Conservation (phyloP, 2,888 invertebrate species). For the Tineola bisselliella region DNA sequence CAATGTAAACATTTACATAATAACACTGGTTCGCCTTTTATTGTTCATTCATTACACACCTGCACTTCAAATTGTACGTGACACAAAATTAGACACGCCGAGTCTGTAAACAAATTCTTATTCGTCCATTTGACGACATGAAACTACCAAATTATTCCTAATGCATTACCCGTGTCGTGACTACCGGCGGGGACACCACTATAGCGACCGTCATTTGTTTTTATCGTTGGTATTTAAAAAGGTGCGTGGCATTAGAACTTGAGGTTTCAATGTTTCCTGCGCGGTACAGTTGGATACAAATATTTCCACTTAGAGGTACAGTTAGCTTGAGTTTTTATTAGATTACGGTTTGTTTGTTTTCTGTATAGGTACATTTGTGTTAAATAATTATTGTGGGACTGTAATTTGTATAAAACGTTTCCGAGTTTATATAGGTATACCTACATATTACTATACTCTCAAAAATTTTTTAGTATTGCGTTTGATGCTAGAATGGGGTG, state of each 20-base stretch:
- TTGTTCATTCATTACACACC: not conserved
- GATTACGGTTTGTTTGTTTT: not conserved
- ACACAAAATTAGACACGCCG: not conserved
- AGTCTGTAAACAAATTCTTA: conserved; percentile 2
- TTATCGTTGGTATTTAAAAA: conserved; percentile 15
- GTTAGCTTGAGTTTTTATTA: conserved; percentile 20
- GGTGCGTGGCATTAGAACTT: conserved; percentile 32
- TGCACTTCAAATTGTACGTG: not conserved
- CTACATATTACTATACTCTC: too few species aligned
- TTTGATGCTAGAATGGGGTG: too few species aligned
- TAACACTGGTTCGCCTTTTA: not conserved
- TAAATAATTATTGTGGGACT: not conserved
- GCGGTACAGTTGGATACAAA: conserved; percentile 31
- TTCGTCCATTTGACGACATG: not conserved
- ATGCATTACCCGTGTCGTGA: conserved; percentile 14
- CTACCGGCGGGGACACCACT: conserved; percentile 14
- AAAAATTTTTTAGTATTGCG: too few species aligned
- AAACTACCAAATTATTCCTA: conserved; percentile 13
- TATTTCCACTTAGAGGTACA: conserved; percentile 39
- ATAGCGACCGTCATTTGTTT: conserved; percentile 26
- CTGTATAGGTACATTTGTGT: not conserved
- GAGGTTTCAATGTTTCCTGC: conserved; percentile 44
- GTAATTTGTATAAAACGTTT: not conserved
- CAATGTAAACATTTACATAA: not conserved
- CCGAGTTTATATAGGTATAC: too few species aligned